Evolutionary conservation across 1,140 invertebrate genomes (phyloP).

Genomic region (Babylonia areolata): DNA sequence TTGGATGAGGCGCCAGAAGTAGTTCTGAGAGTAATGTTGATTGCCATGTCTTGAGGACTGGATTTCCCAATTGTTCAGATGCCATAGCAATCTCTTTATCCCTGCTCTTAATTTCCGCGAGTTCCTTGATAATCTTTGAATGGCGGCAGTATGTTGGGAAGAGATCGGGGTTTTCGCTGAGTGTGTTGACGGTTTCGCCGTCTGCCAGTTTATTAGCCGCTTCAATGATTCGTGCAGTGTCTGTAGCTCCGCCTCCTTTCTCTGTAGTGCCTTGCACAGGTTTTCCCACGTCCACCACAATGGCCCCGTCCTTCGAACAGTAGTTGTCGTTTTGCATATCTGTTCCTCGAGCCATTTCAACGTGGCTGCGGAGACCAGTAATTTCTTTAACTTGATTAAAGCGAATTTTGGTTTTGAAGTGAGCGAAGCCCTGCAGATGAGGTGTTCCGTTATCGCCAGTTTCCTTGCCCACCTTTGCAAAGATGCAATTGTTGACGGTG

Average conservation of each 20-base stretch:
- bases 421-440: slow-evolving; percentile 9
- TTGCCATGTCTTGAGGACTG: not conserved
- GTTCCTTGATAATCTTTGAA: not conserved
- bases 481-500: no score
- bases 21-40: not conserved
- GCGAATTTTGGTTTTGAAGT: not conserved
- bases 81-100: not conserved
- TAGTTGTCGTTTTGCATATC: not conserved
- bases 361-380: not conserved
- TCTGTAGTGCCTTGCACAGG: not conserved
- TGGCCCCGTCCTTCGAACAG: not conserved
- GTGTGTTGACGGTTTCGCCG: not conserved
- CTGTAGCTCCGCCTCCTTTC: not conserved
- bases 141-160: not conserved
- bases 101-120: not conserved
- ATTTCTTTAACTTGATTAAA: not conserved
- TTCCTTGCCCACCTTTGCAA: not conserved
- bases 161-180: not conserved
- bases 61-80: not conserved
- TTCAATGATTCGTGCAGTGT: not conserved
- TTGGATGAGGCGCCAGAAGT: not conserved
- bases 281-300: not conserved
- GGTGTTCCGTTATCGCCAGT: not conserved
- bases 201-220: not conserved
- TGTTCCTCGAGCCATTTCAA: not conserved